Conservation (phyloP, 1,140 invertebrate genomes). For the Drosophila truncata region DNA sequence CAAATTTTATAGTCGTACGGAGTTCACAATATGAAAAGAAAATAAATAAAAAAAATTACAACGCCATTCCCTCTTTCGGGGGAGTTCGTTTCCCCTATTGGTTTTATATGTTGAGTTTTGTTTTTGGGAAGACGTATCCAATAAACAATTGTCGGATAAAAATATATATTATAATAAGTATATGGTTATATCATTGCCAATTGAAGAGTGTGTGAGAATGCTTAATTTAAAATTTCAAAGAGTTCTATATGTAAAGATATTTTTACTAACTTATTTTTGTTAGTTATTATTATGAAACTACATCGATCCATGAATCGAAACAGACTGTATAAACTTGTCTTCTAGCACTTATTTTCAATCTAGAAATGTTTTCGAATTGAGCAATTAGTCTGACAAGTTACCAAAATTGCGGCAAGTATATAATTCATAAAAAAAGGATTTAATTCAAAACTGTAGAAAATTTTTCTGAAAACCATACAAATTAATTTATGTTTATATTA, state of each 20-base stretch:
- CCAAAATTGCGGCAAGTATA: too few species aligned
- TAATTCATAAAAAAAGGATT: neutral
- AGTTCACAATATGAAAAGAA: conserved; percentile 36
- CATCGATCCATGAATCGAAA: too few species aligned
- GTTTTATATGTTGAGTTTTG: conserved; percentile 4
- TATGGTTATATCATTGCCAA: too few species aligned
- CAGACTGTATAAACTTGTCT: too few species aligned
- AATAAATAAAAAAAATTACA: conserved; percentile 46
- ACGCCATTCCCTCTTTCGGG: conserved; percentile 56
- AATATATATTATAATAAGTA: conserved; percentile 1
- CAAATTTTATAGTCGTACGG: conserved; percentile 66
- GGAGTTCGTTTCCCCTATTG: neutral
- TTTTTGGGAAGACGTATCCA: neutral
- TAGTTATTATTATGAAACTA: too few species aligned
- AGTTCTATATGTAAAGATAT: too few species aligned
- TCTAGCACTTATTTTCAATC: too few species aligned
- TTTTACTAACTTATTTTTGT: too few species aligned
- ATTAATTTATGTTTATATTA: neutral
- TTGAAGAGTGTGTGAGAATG: too few species aligned
- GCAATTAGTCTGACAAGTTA: neutral
- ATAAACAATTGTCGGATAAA: conserved; percentile 2
- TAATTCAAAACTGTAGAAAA: neutral
- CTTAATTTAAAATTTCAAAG: too few species aligned
- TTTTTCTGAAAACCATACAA: neutral
- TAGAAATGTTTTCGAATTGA: too few species aligned